Conservation (phyloP, 2,888 invertebrate species). For the Brachynemurus nebulosus region DNA sequence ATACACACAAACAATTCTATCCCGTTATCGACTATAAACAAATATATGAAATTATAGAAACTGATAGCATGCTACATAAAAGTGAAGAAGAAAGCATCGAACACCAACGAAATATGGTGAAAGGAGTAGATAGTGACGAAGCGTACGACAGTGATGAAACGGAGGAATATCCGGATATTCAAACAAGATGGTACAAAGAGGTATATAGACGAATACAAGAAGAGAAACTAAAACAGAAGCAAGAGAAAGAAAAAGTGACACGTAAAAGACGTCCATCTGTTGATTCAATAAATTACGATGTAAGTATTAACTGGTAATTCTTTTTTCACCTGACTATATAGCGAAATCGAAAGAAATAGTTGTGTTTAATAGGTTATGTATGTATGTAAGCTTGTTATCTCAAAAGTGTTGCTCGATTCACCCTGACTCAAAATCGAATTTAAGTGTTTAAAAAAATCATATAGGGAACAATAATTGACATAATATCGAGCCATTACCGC, state of each 20-base stretch:
- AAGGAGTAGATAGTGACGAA: slow-evolving; percentile 13
- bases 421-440: too few relatives aligned
- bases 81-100: slow-evolving; percentile 34
- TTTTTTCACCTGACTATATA: too few relatives aligned
- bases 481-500: too few relatives aligned
- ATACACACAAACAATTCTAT: slow-evolving; percentile 45
- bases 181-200: slow-evolving; percentile 12
- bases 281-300: slow-evolving; percentile 41
- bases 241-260: slow-evolving; percentile 3
- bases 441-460: too few relatives aligned
- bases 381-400: too few relatives aligned
- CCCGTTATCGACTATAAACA: slow-evolving; percentile 45
- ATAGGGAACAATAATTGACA: too few relatives aligned
- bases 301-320: too few relatives aligned
- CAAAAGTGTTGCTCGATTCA: too few relatives aligned
- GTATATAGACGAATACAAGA: slow-evolving; percentile 6
- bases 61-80: slow-evolving; percentile 37
- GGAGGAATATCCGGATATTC: slow-evolving; percentile 8
- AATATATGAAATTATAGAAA: slow-evolving; percentile 43
- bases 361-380: too few relatives aligned
- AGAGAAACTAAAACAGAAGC: neutral
- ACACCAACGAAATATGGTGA: slow-evolving; percentile 4
- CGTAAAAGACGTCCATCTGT: slow-evolving; percentile 23
- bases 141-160: too few relatives aligned
- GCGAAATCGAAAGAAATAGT: too few relatives aligned